Evolutionary conservation across 1,140 invertebrate genomes (phyloP), one percentile per base, ranked within the genome.

Genomic region (Orius insidiosus): DNA sequence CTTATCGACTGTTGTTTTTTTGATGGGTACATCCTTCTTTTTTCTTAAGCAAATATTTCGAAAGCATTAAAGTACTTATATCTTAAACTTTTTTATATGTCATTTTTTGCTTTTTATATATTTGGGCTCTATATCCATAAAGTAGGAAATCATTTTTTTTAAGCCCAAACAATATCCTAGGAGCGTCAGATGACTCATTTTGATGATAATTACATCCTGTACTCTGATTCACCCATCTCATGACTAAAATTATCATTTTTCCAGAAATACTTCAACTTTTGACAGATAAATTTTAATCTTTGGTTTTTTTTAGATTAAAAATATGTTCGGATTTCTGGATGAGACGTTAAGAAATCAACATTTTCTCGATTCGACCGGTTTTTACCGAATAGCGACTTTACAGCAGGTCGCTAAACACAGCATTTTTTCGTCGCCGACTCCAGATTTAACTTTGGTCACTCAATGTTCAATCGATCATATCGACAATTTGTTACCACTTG

Each of bases 401-500:
- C 57, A 58, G 39, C 13, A 43, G 16, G 48, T 33, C 31, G 45
- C 48, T 6, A 52, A 59, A 45, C 31, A 52, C 47, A 39, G 48
- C 37, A 39, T 33, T 8, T 49, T 48, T 50, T 30, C 48, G 46
- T n/a, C 34, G 24, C 18, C 52, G 16, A 44, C 51, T 16, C 52
- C 59, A 9, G 63, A 65, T 51, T 52, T 67, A 5, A 58, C 59
- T 32, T 36, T 71, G 10, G 66, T 68, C 15, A 66, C 64, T 3
- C 69, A 72, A 24, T 61, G 63, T 24, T 66, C 68, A 8, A 53
- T 60, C 8, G 60, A 67, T 49, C 60, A 68, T 54, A 52, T 72
- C 3, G 49, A 63, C 45, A 52, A 67, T 37, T 48, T 62, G 6
- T 52, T 59, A 14, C 45, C 48, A 13, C 43, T 61, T n/a, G 49